These are phyloP conservation scores for Tinamus major DNA, from an alignment of 2,797 vertebrate species.

Conservation along the genomic window DNA sequence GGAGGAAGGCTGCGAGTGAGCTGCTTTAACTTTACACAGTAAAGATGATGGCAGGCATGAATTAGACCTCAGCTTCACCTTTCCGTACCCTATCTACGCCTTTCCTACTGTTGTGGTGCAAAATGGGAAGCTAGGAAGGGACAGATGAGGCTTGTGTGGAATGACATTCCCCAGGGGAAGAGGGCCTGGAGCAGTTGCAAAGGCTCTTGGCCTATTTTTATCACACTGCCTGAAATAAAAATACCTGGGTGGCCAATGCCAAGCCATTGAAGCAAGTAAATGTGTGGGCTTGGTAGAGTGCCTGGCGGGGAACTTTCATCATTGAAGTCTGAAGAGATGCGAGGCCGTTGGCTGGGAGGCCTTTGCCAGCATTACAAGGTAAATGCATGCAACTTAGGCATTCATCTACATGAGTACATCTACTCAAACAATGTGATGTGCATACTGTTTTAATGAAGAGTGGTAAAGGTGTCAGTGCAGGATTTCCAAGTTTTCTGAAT, in stretches of 20 bases:
- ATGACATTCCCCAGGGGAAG: background rate
- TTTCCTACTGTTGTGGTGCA: background rate
- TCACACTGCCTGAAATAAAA: background rate
- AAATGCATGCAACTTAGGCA: background rate
- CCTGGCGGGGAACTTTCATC: background rate
- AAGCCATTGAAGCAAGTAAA: background rate
- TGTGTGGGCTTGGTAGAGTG: background rate
- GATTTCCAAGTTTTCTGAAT: slow-evolving; percentile 4
- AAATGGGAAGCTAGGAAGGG: background rate
- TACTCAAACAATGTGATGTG: background rate
- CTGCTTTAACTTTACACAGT: background rate
- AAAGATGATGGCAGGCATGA: background rate
- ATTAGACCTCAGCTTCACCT: background rate
- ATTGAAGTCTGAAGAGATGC: background rate
- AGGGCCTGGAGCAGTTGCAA: background rate
- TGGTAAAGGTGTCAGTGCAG: background rate
- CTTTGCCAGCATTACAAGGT: background rate
- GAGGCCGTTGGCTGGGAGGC: background rate
- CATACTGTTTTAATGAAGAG: background rate
- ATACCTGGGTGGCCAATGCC: background rate
- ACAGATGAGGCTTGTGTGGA: background rate
- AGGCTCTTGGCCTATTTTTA: background rate
- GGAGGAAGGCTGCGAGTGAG: background rate
- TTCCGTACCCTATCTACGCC: background rate
- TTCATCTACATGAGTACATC: background rate